Base-by-base conservation (phyloP, 2,113 vertebrate genomes). In the Elgaria multicarinata region DNA sequence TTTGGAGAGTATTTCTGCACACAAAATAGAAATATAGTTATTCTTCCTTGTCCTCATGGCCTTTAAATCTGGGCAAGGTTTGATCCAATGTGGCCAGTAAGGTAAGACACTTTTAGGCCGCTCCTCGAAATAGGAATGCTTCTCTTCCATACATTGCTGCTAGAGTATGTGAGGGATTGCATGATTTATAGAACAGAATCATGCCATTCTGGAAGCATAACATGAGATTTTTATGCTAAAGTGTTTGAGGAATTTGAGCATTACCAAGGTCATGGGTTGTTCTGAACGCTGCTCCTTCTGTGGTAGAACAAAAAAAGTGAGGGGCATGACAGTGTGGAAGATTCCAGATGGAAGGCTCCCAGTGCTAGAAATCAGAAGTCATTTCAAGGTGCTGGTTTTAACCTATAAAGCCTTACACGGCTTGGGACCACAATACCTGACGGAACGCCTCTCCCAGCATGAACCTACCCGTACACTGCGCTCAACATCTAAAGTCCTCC, bases 21-120 rank as follows among this genome's bases (percentile, higher is more conserved):
- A 84, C 44, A 85, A 89, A 69, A 89, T 6, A 78, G 58, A 89
- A 69, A 67, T 28, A 69, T 42, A 44, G 24, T 84, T 82, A 84
- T 22, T 5, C 33, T 16, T 20, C 1, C 16, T 53, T 58, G 81
- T 81, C 18, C 71, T 75, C 14, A 24, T 36, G 20, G 53, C 28
- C 13, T 50, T 55, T 6, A 24, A 76, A 66, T 18, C 33, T 50
- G 31, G 42, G 9, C 58, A 50, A 13, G 20, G 58, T 24, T 1
- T 13, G 7, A 33, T 33, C 82, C 33, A 18, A 2, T 8, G 33
- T 33, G 39, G 14, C 33, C 44, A 22, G 66, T 75, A 64, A 26
- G 62, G 14, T 67, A 50, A 1, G 12, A 28, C 33, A 66, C 2
- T 33, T 28, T 28, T 42, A 66, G 36, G 24, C 12, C 55, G 26